Percentiles rank a stretch among this genome's conserved stretches.
phyloP scores from a whole-genome alignment of 2,797 vertebrate species.

The Melanogrammus aeglefinus region DNA sequence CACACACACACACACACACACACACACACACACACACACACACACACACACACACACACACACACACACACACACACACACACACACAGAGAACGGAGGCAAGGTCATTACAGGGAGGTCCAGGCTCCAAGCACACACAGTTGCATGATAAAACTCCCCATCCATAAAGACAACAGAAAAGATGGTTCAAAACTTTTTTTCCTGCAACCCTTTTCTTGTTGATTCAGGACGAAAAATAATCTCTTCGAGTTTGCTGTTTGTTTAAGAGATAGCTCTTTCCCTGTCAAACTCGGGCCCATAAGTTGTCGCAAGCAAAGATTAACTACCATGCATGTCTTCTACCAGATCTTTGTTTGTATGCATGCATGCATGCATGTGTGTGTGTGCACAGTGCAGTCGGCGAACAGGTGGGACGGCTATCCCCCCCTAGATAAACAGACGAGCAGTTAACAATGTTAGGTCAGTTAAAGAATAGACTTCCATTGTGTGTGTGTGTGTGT shows the following conservation, averaged over 20 bases:
- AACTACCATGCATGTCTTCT: neutral
- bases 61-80: neutral
- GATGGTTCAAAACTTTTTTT: neutral
- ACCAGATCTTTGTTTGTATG: neutral
- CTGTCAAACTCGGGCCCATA: neutral
- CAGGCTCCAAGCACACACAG: neutral
- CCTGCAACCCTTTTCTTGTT: neutral
- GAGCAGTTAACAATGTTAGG: conserved; percentile 56
- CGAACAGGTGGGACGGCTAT: conserved; percentile 68
- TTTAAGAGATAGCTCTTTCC: neutral
- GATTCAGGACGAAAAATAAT: neutral
- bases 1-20: neutral
- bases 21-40: neutral
- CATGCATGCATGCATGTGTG: neutral
- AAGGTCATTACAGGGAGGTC: neutral
- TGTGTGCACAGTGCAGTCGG: conserved; percentile 37
- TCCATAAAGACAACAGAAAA: neutral
- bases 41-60: neutral
- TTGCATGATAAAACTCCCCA: too few relatives aligned
- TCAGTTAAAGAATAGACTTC: conserved; percentile 63
- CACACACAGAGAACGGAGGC: neutral
- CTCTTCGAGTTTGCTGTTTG: neutral
- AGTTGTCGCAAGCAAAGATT: neutral
- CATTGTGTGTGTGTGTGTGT: conserved; percentile 34
- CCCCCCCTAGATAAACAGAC: conserved; percentile 59